phyloP scores from a whole-genome alignment of 1,140 invertebrate species.

The Samia ricini region DNA sequence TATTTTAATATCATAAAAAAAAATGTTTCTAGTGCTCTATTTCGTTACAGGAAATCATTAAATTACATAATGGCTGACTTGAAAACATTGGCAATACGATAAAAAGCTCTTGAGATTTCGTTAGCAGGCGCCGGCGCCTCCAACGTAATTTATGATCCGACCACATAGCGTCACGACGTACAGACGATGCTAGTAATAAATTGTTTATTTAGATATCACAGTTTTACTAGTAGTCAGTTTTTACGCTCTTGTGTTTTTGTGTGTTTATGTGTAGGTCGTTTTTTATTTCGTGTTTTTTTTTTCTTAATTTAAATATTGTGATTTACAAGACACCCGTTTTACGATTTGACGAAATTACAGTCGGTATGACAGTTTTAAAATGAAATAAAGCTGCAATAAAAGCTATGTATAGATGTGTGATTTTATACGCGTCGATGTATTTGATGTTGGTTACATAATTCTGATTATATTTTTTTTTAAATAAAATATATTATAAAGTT shows the following conservation, averaged over 20 bases:
- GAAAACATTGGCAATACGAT: conserved; percentile 6
- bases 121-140: conserved; percentile 5
- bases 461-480: not conserved
- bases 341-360: conserved; percentile 1
- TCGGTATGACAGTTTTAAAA: conserved; percentile 5
- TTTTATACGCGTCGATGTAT: not conserved
- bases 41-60: conserved; percentile 10
- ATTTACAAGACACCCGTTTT: not conserved
- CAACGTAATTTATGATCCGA: not conserved
- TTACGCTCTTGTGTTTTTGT: no score
- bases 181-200: conserved; percentile 5
- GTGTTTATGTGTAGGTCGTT: no score
- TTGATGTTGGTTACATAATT: not conserved
- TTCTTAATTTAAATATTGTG: not conserved
- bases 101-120: conserved; percentile 6
- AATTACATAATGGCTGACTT: not conserved
- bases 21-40: conserved; percentile 1
- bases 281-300: no score
- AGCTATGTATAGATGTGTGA: not conserved
- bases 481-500: no score
- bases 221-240: not conserved
- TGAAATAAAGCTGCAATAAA: not conserved
- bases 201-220: conserved; percentile 10
- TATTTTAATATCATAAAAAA: not conserved
- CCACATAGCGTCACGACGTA: not conserved